A percentile compares a stretch with the other conserved stretches of the same genome.
Evolutionary conservation across 2,113 vertebrate genomes (phyloP).

Genomic region (Xenopus borealis): DNA sequence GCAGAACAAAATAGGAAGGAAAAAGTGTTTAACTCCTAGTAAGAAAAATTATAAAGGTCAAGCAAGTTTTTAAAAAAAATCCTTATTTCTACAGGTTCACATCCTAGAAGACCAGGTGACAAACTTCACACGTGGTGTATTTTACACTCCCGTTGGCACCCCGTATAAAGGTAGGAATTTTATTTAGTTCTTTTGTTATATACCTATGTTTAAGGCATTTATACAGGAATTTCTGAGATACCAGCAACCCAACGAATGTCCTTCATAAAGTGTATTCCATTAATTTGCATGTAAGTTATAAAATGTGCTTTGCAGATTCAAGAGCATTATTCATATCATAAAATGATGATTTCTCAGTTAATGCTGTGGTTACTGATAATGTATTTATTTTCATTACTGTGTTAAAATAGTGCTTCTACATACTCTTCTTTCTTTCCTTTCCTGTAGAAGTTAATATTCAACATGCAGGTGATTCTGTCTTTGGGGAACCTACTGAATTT

Average conservation of each 20-base stretch:
- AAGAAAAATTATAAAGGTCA: neutral
- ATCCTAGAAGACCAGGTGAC: conserved; percentile 85
- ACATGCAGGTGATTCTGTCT: conserved; percentile 65
- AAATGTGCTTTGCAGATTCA: no score
- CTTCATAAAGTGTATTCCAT: no score
- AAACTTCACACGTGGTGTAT: conserved; percentile 73
- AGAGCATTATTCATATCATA: no score
- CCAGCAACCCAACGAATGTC: no score
- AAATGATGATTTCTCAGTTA: no score
- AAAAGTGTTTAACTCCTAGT: neutral
- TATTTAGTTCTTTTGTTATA: neutral
- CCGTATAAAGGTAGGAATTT: conserved; percentile 73
- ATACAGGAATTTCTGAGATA: no score
- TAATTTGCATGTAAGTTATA: no score
- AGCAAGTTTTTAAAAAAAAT: no score
- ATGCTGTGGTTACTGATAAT: no score
- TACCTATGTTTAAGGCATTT: no score
- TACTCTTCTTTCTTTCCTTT: conserved; percentile 11
- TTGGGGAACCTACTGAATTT: conserved; percentile 85
- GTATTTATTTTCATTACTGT: no score
- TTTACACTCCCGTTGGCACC: conserved; percentile 73
- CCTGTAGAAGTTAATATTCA: conserved; percentile 73
- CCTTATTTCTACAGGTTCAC: conserved; percentile 68
- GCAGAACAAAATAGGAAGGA: no score
- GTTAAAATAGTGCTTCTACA: neutral